Base-by-base conservation (phyloP, 2,797 vertebrate species). In the Protonibea diacanthus region DNA sequence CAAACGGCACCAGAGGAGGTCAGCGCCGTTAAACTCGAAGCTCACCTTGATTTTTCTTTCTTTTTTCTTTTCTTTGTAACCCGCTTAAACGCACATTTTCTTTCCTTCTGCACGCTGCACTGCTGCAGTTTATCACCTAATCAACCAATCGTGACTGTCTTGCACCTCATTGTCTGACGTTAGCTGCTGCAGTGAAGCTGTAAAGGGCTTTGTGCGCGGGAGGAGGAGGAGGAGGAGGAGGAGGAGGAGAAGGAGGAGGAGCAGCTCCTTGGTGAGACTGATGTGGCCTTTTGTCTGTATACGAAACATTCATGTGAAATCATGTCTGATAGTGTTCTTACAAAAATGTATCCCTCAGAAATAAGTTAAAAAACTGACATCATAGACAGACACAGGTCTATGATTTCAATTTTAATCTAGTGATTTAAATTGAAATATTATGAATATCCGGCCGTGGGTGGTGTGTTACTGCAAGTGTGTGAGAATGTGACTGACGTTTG, bases 101-200 rank as follows among this genome's bases (percentile, higher is more conserved):
- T 38, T 70, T 59, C 23, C 20, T 55, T 25, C 33, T 38, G 9
- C 33, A 9, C 7, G 33, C 33, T 29, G 49, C 45, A 51, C 18
- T 18, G 55, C 18, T 63, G 53, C 33, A 53, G 20, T 71, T 70
- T 65, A 73, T 70, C 47, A 15, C 55, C 44, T 52, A 48, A 74
- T 74, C 44, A 48, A 25, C 20, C 47, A 40, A 20, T 61, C 47
- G 6, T 5, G n/a, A 23, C 3, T 4, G 8, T 53, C 29, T 62
- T 60, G 15, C 53, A 57, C 55, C 4, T 61, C 38, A 65, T 58
- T 56, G 14, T 44, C n/a, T 55, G n/a, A 42, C 12, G 23, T 1
- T 2, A 48, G 58, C 45, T 72, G 49, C 59, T 61, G 48, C 47
- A 64, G 47, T 48, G 53, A 60, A 53, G 51, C 57, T 74, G 73